phyloP scores from a whole-genome alignment of 2,113 vertebrate genomes.

The Phrynosoma platyrhinos region DNA sequence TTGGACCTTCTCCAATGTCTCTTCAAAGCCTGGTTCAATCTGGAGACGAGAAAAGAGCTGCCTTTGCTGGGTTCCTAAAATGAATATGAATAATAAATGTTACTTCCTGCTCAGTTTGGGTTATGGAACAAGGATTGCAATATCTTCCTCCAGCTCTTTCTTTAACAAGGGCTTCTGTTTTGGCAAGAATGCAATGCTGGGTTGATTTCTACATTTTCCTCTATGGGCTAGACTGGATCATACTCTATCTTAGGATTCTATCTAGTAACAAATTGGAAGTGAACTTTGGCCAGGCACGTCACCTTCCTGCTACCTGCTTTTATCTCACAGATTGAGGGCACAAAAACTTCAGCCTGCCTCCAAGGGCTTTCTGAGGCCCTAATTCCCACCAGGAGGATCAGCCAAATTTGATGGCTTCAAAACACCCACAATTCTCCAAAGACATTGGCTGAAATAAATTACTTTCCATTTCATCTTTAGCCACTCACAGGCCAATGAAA shows the following conservation, averaged over 20 bases:
- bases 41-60: slow-evolving; percentile 87
- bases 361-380: too few relatives aligned
- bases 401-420: too few relatives aligned
- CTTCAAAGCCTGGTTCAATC: slow-evolving; percentile 77
- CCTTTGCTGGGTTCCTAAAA: slow-evolving; percentile 74
- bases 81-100: slow-evolving; percentile 14
- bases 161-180: background rate
- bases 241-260: background rate
- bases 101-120: background rate
- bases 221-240: background rate
- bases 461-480: too few relatives aligned
- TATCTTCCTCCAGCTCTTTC: background rate
- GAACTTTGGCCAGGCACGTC: too few relatives aligned
- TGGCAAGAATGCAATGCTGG: background rate
- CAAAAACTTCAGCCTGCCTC: too few relatives aligned
- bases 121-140: background rate
- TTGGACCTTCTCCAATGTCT: slow-evolving; percentile 72
- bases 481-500: too few relatives aligned
- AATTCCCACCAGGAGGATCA: too few relatives aligned
- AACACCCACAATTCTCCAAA: too few relatives aligned
- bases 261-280: background rate
- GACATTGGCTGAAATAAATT: too few relatives aligned
- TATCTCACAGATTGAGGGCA: background rate
- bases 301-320: background rate
- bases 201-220: background rate